Evolutionary conservation across 2,113 vertebrate species (phyloP), one percentile per base, ranked within the genome.

Genomic region (Agelaius phoeniceus): DNA sequence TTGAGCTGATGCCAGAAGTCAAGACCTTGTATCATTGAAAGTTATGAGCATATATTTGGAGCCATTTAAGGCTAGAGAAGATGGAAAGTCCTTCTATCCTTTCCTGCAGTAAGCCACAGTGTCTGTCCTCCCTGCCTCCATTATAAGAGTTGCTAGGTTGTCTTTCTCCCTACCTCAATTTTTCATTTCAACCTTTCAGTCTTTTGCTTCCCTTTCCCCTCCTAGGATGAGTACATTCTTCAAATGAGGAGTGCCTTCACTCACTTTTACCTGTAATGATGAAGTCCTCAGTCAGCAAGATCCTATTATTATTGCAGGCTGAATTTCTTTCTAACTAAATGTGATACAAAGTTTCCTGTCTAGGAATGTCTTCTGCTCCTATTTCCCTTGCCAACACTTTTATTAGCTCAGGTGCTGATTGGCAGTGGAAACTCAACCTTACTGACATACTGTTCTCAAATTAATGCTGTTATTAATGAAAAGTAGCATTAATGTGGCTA

Each of bases 21-120:
- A 0, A 51, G 18, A 58, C 9, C 10, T 85, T 13, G 15, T 11
- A 57, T 31, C 18, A 15, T 16, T 37, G n/a, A 30, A 58, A 11
- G 20, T 35, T 52, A 39, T 24, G 11, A 46, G 15, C 9, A 24
- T 0, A 0, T 15, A 2, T 10, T 43, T 57, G 8, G 5, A 65
- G 7, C 8, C 21, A 57, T 15, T 43, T 79, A 83, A 18, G 10
- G 18, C 24, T 69, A 35, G 9, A 35, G 37, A 80, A 84, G 19
- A 62, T 4, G 6, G 19, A 49, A 84, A 62, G 7, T 54, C 31
- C 16, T 78, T 52, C 30, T 26, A 2, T 4, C 8, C 12, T 37
- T 71, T 62, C 15, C 19, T 54, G 15, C 17, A 66, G 37, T 55
- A 77, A 87, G 27, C 3, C 3, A 1, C 5, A 48, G 37, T 57